Evolutionary conservation across 2,888 invertebrate species (phyloP), one percentile per base, ranked within the genome.

Genomic region (Erynnis tages): DNA sequence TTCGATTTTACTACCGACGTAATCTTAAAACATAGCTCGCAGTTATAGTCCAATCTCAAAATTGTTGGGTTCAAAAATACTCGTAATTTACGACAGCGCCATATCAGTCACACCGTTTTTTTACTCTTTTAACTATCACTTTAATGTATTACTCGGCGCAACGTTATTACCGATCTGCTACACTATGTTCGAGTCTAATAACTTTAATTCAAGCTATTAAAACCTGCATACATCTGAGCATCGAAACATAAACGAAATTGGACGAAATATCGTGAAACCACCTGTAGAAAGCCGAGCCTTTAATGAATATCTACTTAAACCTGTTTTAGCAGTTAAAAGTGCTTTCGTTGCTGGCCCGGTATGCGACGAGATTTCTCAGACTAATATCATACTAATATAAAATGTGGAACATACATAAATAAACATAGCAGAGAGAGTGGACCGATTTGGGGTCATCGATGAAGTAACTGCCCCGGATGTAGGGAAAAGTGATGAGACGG

Each of bases 251-350:
- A 25, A 73, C 69, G 66, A 69, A 73, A 75, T 75, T 73, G 67
- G 66, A 69, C 70, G 69, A 76, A 73, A 77, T 70, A 68, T 68
- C 63, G 66, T 65, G 72, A 76, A 72, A 73, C 67, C 65, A 66
- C 71, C 67, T 67, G 71, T 81, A 82, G 82, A 82, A 82, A 82
- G 81, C 67, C 60, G 62, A 64, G 66, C 65, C 67, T 72, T 71
- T 62, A 69, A 71, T 71, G 65, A 69, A 67, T 67, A 62, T 71
- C 69, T 65, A 66, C 65, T 68, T 61, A 69, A 81, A 81, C 80
- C 79, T 67, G 80, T 80, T 69, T 61, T 64, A 60, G 55, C 61
- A 60, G 60, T 62, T 65, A 62, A 63, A 63, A 62, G 61, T 61
- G 62, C 61, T 53, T 64, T 35, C 16, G 21, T 29, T 25, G 60